phyloP scores from a whole-genome alignment of 2,888 invertebrate genomes.

The Protophormia terraenovae region DNA sequence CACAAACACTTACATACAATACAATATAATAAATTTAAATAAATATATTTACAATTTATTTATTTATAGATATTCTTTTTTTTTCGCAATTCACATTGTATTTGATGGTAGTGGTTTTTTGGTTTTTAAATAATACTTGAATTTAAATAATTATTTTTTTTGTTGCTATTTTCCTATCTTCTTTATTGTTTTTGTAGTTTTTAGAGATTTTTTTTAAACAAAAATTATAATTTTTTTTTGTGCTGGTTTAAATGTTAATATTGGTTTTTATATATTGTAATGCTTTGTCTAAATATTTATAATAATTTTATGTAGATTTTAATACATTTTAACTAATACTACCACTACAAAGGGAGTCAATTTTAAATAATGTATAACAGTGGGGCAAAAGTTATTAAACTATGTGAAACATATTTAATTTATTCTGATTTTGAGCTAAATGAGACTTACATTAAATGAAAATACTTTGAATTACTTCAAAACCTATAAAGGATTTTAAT shows the following conservation, averaged over 20 bases:
- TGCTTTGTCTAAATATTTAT: slow-evolving; percentile 78
- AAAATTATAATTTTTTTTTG: slow-evolving; percentile 21
- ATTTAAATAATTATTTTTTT: slow-evolving; percentile 48
- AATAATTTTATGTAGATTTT: slow-evolving; percentile 78
- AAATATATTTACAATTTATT: slow-evolving; percentile 53
- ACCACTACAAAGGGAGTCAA: slow-evolving; percentile 32
- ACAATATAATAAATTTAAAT: slow-evolving; percentile 42
- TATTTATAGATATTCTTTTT: slow-evolving; percentile 19
- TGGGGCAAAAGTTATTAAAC: background rate
- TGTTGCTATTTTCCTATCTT: background rate
- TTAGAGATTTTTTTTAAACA: slow-evolving; percentile 14
- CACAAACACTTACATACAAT: slow-evolving; percentile 16
- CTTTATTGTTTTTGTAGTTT: slow-evolving; percentile 35
- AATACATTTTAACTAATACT: slow-evolving; percentile 60
- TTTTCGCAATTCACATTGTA: slow-evolving; percentile 51
- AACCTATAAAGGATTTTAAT: too few relatives aligned
- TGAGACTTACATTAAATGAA: too few relatives aligned
- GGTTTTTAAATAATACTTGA: slow-evolving; percentile 66
- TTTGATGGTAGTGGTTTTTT: slow-evolving; percentile 63
- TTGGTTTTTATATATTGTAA: slow-evolving; percentile 70
- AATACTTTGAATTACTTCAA: too few relatives aligned
- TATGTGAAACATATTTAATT: too few relatives aligned
- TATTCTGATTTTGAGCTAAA: too few relatives aligned
- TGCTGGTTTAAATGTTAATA: slow-evolving; percentile 52
- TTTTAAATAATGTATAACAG: slow-evolving; percentile 28